A percentile compares a stretch with the other conserved stretches of the same genome.
Conservation (phyloP, 2,113 vertebrate genomes). For the Arvicanthis niloticus region DNA sequence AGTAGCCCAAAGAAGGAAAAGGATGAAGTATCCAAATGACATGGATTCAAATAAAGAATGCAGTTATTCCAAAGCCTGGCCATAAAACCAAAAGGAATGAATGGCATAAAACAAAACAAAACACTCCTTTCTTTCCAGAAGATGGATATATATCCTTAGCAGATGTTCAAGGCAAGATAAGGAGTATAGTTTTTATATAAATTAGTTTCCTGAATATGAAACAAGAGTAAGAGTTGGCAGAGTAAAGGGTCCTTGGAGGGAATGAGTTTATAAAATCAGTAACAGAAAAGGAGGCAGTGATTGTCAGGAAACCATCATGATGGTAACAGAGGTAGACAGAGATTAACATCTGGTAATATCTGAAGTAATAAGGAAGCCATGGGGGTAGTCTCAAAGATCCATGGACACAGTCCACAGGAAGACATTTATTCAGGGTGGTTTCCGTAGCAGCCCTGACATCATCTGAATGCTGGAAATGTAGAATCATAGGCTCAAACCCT, state of each 20-base stretch:
- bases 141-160: background rate
- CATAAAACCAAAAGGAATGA: background rate
- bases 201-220: conserved; percentile 5
- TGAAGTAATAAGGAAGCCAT: background rate
- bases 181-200: background rate
- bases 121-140: background rate
- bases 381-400: background rate
- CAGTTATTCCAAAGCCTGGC: background rate
- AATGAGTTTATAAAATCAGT: background rate
- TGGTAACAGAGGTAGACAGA: background rate
- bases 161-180: background rate
- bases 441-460: background rate
- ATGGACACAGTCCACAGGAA: background rate
- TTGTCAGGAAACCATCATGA: background rate
- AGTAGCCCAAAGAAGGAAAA: background rate
- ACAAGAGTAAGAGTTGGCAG: background rate
- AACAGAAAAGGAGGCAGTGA: background rate
- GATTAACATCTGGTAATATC: background rate
- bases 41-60: background rate
- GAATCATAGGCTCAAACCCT: background rate
- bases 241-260: background rate
- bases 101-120: background rate
- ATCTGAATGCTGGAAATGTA: background rate
- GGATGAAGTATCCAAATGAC: background rate
- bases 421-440: background rate